Conservation (phyloP, 2,113 vertebrate genomes). For the Pao palembangensis region DNA sequence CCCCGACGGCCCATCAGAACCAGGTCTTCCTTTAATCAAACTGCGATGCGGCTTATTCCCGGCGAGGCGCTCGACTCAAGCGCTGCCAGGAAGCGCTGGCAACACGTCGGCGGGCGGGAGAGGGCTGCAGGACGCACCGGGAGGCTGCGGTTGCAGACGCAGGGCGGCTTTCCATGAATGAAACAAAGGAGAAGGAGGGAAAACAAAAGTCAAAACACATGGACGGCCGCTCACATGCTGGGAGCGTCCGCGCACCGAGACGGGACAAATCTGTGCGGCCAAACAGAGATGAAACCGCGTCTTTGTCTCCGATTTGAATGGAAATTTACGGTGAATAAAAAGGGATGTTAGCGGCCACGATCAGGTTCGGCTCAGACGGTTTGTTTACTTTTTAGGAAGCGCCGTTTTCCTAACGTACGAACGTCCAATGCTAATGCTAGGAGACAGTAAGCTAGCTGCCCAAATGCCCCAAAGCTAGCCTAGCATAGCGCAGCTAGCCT, state of each 20-base stretch:
- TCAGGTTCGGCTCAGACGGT: no score
- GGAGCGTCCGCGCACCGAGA: constrained; percentile 1
- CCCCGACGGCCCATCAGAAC: constrained; percentile 8
- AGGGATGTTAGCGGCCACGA: no score
- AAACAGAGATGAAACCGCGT: no score
- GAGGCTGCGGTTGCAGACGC: constrained; percentile 24
- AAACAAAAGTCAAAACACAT: constrained; percentile 24
- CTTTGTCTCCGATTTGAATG: no score
- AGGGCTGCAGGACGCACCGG: constrained; percentile 26
- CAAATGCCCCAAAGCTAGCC: no score
- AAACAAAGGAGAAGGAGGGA: constrained; percentile 18
- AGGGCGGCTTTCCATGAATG: constrained; percentile 24
- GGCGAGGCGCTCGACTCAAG: constrained; percentile 27
- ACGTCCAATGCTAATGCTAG: no score
- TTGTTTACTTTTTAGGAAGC: no score
- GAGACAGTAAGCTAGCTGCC: no score
- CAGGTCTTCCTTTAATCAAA: constrained; percentile 37
- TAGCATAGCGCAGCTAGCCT: no score
- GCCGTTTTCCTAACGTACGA: no score
- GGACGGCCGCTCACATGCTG: constrained; percentile 17
- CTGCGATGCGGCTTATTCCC: constrained; percentile 8
- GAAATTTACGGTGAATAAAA: no score
- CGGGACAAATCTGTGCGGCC: constrained; percentile 3
- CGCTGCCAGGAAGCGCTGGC: constrained; percentile 35
- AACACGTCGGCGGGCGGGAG: constrained; percentile 15